Evolutionary conservation across 2,113 vertebrate species (phyloP).

Genomic region (Nymphicus hollandicus): DNA sequence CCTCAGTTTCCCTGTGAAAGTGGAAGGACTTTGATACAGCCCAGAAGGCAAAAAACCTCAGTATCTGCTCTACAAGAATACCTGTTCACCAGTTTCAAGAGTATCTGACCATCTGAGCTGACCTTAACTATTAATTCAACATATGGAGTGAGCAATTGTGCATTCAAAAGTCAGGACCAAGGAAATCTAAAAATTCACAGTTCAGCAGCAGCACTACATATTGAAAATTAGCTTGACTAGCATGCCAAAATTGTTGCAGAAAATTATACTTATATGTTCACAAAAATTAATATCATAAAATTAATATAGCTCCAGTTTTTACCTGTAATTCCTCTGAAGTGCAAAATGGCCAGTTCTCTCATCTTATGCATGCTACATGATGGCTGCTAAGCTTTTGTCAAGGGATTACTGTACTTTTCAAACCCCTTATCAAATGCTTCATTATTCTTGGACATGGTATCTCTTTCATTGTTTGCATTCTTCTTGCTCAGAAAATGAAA

Average conservation of each 20-base stretch:
- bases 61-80: background rate
- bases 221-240: background rate
- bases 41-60: background rate
- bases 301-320: background rate
- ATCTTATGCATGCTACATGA: background rate
- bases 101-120: background rate
- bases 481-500: background rate
- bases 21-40: background rate
- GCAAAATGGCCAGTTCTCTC: background rate
- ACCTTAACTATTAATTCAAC: background rate
- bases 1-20: background rate
- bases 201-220: background rate
- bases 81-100: background rate
- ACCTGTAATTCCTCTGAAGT: background rate
- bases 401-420: background rate
- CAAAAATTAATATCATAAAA: background rate
- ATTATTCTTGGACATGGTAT: background rate
- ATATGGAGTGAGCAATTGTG: background rate
- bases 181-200: background rate
- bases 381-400: background rate
- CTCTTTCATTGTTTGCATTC: background rate
- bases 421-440: background rate
- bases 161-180: background rate
- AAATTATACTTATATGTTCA: background rate
- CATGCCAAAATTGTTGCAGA: background rate